These are phyloP conservation scores for Pararge aegeria DNA, from an alignment of 1,140 invertebrate species.

Conservation along the genomic window DNA sequence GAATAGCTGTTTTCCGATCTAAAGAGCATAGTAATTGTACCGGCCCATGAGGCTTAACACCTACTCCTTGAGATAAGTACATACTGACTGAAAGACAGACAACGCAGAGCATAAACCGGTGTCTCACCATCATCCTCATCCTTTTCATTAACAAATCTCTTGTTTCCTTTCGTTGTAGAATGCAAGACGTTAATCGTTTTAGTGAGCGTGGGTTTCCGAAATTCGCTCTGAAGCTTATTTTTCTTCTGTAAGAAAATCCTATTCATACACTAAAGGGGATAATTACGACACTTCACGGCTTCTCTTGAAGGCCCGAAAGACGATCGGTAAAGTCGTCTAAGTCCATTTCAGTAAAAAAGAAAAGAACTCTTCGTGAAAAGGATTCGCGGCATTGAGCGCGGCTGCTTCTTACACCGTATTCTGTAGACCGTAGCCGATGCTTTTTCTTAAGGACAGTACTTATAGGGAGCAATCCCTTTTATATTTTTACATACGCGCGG, in stretches of 20 bases:
- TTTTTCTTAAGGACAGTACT: no score
- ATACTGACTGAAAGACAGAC: no score
- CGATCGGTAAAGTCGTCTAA: slow-evolving; percentile 72
- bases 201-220: neutral
- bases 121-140: no score
- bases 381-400: slow-evolving; percentile 57
- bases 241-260: slow-evolving; percentile 32
- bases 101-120: no score
- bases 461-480: no score
- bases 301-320: slow-evolving; percentile 61
- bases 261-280: slow-evolving; percentile 50
- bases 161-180: neutral
- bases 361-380: slow-evolving; percentile 68
- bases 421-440: no score
- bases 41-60: no score
- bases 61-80: no score
- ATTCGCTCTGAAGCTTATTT: neutral
- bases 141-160: neutral
- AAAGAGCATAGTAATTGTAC: no score
- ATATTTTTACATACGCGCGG: no score
- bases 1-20: no score
- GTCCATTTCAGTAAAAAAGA: slow-evolving; percentile 65
- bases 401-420: slow-evolving; percentile 45
- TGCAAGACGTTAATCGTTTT: neutral
- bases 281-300: slow-evolving; percentile 75